Evolutionary conservation across 2,797 vertebrate genomes (phyloP).

Genomic region (Rhincodon typus): DNA sequence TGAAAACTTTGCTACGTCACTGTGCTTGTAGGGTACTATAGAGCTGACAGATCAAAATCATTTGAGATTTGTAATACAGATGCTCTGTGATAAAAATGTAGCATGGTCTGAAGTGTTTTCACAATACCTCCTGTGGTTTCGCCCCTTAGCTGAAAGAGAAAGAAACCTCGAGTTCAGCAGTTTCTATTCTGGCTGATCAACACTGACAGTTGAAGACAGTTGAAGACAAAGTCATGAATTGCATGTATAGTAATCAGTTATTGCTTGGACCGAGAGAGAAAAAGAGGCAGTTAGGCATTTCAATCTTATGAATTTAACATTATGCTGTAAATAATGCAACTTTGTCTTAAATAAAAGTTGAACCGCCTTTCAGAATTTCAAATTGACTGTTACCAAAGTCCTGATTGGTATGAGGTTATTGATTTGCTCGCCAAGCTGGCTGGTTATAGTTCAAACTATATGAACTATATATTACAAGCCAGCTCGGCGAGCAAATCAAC

Average conservation of each 20-base stretch:
- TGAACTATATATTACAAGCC: too few relatives aligned
- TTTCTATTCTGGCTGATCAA: not conserved
- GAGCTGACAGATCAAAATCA: not conserved
- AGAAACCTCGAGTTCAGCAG: not conserved
- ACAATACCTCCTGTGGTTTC: too few relatives aligned
- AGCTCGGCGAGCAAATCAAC: too few relatives aligned
- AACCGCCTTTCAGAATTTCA: not conserved
- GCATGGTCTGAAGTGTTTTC: not conserved
- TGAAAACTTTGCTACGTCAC: not conserved
- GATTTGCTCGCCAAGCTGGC: too few relatives aligned
- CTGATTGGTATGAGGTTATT: not conserved
- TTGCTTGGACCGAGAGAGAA: not conserved
- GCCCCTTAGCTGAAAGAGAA: not conserved
- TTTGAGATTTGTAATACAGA: not conserved
- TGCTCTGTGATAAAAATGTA: not conserved
- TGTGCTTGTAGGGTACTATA: not conserved
- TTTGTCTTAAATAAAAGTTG: not conserved
- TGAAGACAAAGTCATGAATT: not conserved
- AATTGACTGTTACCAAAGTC: not conserved
- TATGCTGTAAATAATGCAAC: not conserved
- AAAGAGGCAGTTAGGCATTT: conserved; percentile 19
- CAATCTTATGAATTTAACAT: conserved; percentile 13
- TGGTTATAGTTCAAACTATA: too few relatives aligned
- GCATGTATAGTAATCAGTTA: not conserved
- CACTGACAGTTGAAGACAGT: not conserved